Percentiles rank a stretch among this genome's conserved stretches.
Conservation (phyloP, 2,113 vertebrate genomes). For the Pipra filicauda region DNA sequence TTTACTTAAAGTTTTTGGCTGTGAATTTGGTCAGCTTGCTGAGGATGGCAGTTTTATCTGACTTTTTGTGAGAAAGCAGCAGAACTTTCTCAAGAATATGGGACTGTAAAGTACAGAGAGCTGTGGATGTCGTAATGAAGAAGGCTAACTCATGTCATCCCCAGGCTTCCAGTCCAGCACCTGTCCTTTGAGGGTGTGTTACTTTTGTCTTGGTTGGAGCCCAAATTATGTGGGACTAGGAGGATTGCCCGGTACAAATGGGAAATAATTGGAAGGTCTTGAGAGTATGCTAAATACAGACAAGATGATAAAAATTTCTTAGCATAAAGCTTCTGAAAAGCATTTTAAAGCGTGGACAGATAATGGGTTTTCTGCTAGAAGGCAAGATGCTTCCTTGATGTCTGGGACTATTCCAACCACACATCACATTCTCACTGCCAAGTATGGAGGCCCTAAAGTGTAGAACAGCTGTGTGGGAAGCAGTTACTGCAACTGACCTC, state of each 20-base stretch:
- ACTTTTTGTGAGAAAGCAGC: neutral
- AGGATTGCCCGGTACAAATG: neutral
- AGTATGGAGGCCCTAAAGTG: neutral
- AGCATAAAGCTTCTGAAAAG: neutral
- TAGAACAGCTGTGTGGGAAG: neutral
- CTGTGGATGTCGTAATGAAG: neutral
- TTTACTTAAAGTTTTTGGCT: neutral
- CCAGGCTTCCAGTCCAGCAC: neutral
- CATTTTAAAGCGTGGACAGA: neutral
- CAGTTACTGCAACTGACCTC: neutral
- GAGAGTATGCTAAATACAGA: neutral
- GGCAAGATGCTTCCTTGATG: neutral
- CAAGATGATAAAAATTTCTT: neutral
- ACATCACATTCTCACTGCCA: neutral
- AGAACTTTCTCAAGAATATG: neutral
- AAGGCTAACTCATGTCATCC: neutral
- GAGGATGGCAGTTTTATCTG: neutral
- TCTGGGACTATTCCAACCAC: neutral
- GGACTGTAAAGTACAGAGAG: neutral
- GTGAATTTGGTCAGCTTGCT: neutral
- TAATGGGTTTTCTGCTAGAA: neutral
- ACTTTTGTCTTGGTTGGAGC: neutral
- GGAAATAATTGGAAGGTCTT: neutral
- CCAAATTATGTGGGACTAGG: neutral
- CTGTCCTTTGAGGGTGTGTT: neutral